phyloP scores from a whole-genome alignment of 2,797 vertebrate species.

The Clarias platycephalus region DNA sequence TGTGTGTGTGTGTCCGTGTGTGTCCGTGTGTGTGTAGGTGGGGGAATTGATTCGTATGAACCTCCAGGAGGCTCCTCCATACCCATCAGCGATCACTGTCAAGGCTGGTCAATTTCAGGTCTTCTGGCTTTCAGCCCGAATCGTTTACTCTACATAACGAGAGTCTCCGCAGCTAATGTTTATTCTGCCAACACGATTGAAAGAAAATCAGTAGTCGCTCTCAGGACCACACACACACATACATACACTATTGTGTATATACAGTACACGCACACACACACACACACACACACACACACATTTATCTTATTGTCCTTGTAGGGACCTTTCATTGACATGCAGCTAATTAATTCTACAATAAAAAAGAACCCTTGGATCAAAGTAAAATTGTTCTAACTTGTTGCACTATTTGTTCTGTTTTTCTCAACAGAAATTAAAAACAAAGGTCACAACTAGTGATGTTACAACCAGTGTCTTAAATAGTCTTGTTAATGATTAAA shows the following conservation, averaged over 20 bases:
- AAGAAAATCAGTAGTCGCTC: conserved; percentile 19
- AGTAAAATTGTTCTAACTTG: not conserved
- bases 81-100: conserved; percentile 35
- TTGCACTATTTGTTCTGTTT: not conserved
- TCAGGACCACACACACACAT: not conserved
- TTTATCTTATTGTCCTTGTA: not conserved
- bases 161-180: conserved; percentile 21
- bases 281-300: not conserved
- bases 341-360: conserved; percentile 1
- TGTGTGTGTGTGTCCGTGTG: conserved; percentile 34
- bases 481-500: too few relatives aligned
- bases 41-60: conserved; percentile 43
- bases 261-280: not conserved
- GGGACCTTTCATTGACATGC: not conserved
- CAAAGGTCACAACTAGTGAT: not conserved
- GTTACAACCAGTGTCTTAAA: not conserved
- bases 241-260: too few relatives aligned
- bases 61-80: conserved; percentile 40
- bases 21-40: conserved; percentile 11
- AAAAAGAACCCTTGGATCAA: not conserved
- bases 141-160: conserved; percentile 37
- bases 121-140: conserved; percentile 33
- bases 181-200: not conserved
- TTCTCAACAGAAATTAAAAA: not conserved
- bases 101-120: conserved; percentile 34